Evolutionary conservation across 2,797 vertebrate genomes (phyloP), one percentile per base, ranked within the genome.

Genomic region (Muscicapa striata): DNA sequence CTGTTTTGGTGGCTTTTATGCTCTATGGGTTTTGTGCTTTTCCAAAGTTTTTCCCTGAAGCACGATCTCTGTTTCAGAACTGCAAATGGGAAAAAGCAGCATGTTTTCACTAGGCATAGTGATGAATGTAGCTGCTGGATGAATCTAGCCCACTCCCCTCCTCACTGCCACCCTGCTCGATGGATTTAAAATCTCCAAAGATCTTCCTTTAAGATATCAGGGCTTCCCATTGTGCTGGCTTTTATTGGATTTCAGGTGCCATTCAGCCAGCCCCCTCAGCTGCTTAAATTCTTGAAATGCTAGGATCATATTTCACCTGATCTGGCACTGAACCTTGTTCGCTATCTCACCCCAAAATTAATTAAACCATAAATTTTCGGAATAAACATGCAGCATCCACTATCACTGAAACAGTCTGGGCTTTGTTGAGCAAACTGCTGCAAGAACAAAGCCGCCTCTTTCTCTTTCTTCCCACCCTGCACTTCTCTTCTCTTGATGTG

Each of bases 321-420:
- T 95, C 76, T 94, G 93, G 85, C 87, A 64, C 86, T 70, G 68
- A 95, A 94, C 89, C 89, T 92, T 92, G 90, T 57, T 96, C 75
- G 40, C 72, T 94, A 96, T 89, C 95, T 95, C 84, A 91, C 94
- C 87, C 86, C 84, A 87, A 91, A 92, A 95, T 97, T 97, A 96
- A 97, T 96, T 93, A 96, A 96, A 94, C 89, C 87, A 85, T 96
- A 85, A 95, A 95, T 97, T 96, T 94, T 94, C 63, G 2, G 96
- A 95, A 68, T 75, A 91, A 96, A 90, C 87, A 89, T 54, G 84
- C 67, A 92, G 81, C 89, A 73, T 90, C 89, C 78, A 86, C 79
- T 88, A 87, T 84, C 93, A 78, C 67, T 94, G 88, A 94, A 94
- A 97, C 92, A 94, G 89, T 93, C 85, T 84, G 58, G 55, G 54